phyloP scores from a whole-genome alignment of 2,797 vertebrate species.

The Pseudomugil gertrudae region DNA sequence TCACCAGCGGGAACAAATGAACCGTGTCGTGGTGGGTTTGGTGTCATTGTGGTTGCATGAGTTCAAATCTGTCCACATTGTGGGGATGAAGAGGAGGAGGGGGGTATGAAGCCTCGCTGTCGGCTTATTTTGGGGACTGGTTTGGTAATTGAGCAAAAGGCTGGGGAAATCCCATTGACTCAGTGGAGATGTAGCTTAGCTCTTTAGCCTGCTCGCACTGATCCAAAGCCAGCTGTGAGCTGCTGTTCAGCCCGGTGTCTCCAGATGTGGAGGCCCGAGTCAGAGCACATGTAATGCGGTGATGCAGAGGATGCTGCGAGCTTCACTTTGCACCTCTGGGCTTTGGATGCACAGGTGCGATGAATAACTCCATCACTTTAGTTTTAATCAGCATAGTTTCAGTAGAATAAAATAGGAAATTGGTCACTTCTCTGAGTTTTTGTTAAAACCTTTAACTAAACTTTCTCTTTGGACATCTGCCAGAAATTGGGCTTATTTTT shows the following conservation, averaged over 20 bases:
- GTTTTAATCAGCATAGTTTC: neutral
- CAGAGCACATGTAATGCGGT: slow-evolving; percentile 58
- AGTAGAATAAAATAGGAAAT: neutral
- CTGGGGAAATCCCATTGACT: slow-evolving; percentile 23
- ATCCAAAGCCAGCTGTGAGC: slow-evolving; percentile 31
- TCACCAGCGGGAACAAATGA: slow-evolving; percentile 37
- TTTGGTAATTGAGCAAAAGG: slow-evolving; percentile 37
- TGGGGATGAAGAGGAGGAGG: slow-evolving; percentile 24
- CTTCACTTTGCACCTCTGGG: neutral
- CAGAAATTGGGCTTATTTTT: neutral
- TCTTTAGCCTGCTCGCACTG: slow-evolving; percentile 40
- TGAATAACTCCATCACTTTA: neutral
- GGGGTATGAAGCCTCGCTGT: neutral
- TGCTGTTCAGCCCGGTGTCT: slow-evolving; percentile 48
- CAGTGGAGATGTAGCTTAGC: slow-evolving; percentile 40
- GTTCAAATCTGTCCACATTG: slow-evolving; percentile 22
- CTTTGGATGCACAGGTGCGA: slow-evolving; percentile 17
- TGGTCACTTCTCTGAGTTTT: neutral
- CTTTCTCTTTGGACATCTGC: neutral
- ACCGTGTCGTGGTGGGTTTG: slow-evolving; percentile 51
- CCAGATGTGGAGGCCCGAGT: slow-evolving; percentile 74
- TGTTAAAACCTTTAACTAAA: neutral
- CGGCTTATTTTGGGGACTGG: slow-evolving; percentile 38
- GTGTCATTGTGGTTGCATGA: slow-evolving; percentile 41
- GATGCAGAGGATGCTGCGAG: neutral